Conservation (phyloP, 2,113 vertebrate species). For the Tragelaphus strepsiceros region DNA sequence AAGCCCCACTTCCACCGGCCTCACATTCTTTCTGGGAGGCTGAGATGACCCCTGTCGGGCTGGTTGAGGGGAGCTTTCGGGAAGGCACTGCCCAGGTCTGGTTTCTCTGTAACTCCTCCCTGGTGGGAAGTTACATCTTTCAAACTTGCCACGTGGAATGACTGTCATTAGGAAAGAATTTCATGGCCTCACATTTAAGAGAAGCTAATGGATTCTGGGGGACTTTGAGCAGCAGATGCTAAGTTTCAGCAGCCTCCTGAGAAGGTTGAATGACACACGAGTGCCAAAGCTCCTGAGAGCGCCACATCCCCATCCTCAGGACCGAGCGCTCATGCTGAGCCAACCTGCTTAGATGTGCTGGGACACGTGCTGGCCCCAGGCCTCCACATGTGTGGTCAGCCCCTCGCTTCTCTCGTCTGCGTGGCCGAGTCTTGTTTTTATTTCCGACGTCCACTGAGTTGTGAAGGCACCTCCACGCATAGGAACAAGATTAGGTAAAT, state of each 20-base stretch:
- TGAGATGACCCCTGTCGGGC: background rate
- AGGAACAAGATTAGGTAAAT: background rate
- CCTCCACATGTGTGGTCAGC: rapidly evolving
- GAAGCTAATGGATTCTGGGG: conserved; percentile 77
- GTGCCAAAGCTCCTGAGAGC: conserved; percentile 59
- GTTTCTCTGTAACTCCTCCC: conserved; percentile 72
- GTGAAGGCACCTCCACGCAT: background rate
- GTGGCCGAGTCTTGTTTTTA: background rate
- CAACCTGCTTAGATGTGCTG: background rate
- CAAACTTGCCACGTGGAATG: conserved; percentile 74
- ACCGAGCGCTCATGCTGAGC: conserved; percentile 21
- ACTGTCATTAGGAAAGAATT: conserved; percentile 83
- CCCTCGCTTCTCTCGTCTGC: background rate
- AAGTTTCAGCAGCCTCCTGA: conserved; percentile 73
- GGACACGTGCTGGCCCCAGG: background rate
- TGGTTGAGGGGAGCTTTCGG: conserved; percentile 39
- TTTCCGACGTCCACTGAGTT: background rate
- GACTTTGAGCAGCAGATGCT: conserved; percentile 74
- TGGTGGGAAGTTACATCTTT: conserved; percentile 67
- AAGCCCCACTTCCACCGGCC: background rate
- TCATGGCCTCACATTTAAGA: conserved; percentile 77
- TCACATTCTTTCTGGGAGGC: background rate
- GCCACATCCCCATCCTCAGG: conserved; percentile 11
- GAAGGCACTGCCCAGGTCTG: conserved; percentile 59
- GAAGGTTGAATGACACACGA: conserved; percentile 60